Conservation (phyloP, 2,113 vertebrate species). For the Paradisaea rubra region DNA sequence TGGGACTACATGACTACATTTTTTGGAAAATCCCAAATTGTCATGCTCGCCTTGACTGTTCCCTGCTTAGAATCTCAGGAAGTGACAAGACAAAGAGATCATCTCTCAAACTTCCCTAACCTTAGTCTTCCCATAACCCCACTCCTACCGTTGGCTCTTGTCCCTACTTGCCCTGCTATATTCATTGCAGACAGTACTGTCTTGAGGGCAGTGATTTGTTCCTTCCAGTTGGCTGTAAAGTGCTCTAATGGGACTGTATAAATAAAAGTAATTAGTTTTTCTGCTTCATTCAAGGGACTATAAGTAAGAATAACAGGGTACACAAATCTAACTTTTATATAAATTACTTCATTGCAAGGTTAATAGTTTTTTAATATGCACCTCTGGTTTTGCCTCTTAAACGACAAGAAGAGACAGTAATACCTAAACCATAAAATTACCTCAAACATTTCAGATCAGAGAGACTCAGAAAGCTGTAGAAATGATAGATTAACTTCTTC, state of each 20-base stretch:
- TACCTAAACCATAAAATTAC: neutral
- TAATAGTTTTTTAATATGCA: neutral
- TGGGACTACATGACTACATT: neutral
- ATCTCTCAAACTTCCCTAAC: neutral
- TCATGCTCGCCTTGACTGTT: neutral
- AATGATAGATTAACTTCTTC: conserved; percentile 10
- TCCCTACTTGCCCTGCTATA: neutral
- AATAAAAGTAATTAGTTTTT: conserved; percentile 29
- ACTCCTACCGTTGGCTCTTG: neutral
- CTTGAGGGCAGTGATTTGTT: neutral
- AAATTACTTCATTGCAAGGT: neutral
- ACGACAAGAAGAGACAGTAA: neutral
- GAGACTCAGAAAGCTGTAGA: conserved; percentile 26
- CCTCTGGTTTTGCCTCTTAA: neutral
- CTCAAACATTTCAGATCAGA: conserved; percentile 1
- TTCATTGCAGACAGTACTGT: neutral
- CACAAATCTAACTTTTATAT: neutral
- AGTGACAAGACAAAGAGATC: neutral
- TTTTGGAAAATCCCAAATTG: neutral
- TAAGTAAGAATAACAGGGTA: neutral
- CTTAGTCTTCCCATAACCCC: neutral
- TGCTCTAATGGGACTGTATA: neutral
- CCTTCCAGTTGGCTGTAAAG: neutral
- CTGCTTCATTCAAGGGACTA: neutral
- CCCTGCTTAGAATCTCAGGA: neutral